Percentiles rank a stretch among this genome's conserved stretches.
Evolutionary conservation across 2,888 invertebrate species (phyloP).

Genomic region (Polietes domitor): DNA sequence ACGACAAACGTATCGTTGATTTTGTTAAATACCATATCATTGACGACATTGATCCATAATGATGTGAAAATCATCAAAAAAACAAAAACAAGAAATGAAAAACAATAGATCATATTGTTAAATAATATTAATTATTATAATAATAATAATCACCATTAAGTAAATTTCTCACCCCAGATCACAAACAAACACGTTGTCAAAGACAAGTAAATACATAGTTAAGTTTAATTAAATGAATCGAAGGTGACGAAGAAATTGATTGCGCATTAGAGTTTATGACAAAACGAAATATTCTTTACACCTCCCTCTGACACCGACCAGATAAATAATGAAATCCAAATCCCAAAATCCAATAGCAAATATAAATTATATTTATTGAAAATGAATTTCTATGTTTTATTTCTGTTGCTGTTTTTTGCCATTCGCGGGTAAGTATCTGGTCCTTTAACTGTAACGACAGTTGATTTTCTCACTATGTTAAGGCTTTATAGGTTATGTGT

Average conservation of each 20-base stretch:
- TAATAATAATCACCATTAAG: background rate
- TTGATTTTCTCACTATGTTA: too few species aligned
- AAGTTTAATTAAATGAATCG: background rate
- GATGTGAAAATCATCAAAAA: too few species aligned
- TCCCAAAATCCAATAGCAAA: slow-evolving; percentile 7
- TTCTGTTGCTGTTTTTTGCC: background rate
- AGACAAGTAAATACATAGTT: background rate
- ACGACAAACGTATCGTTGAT: background rate
- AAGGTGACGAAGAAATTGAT: background rate
- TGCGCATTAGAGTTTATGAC: slow-evolving; percentile 4
- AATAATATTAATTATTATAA: background rate
- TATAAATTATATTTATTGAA: slow-evolving; percentile 18
- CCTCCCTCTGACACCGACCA: slow-evolving; percentile 7
- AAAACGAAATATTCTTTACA: background rate
- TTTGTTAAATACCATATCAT: background rate
- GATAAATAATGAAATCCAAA: background rate
- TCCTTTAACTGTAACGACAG: too few species aligned
- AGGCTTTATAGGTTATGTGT: too few species aligned
- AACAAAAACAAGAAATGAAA: too few species aligned
- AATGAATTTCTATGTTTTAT: background rate
- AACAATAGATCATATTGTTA: background rate
- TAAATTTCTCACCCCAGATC: background rate
- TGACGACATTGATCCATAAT: too few species aligned
- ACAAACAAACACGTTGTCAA: background rate
- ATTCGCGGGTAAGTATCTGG: background rate